Conservation (phyloP, 37 sponge, comb jelly and placozoan genomes). For the Petrosia ficiformis region DNA sequence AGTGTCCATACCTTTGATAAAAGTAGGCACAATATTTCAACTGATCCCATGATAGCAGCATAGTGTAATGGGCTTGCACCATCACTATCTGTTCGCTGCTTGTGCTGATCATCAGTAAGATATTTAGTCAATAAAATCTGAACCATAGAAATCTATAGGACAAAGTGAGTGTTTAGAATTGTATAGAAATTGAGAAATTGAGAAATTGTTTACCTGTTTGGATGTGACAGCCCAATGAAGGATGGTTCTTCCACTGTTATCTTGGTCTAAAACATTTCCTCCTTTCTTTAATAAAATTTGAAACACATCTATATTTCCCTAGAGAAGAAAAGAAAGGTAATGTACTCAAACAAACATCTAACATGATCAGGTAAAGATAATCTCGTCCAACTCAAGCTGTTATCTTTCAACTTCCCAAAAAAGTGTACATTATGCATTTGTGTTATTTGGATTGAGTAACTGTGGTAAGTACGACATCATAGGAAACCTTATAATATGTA, state of each 20-base stretch:
- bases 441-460: no score
- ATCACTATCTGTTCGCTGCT: constrained; percentile 16
- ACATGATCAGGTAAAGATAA: not conserved
- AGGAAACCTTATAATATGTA: no score
- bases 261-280: constrained; percentile 13
- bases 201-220: constrained; percentile 26
- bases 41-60: constrained; percentile 39
- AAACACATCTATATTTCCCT: constrained; percentile 39
- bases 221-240: constrained; percentile 79
- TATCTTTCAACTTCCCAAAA: no score
- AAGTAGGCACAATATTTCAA: constrained; percentile 10
- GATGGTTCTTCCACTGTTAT: constrained; percentile 35
- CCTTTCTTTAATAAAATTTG: constrained; percentile 68
- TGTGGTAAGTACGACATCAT: no score
- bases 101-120: not conserved
- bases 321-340: not conserved
- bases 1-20: constrained; percentile 37
- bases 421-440: no score
- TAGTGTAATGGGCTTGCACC: constrained; percentile 74
- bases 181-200: no score
- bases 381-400: no score
- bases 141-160: not conserved
- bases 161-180: not conserved
- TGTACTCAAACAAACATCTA: not conserved
- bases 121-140: not conserved